These are phyloP conservation scores for Eulacestoma nigropectus DNA, from an alignment of 2,113 vertebrate species.

Conservation along the genomic window DNA sequence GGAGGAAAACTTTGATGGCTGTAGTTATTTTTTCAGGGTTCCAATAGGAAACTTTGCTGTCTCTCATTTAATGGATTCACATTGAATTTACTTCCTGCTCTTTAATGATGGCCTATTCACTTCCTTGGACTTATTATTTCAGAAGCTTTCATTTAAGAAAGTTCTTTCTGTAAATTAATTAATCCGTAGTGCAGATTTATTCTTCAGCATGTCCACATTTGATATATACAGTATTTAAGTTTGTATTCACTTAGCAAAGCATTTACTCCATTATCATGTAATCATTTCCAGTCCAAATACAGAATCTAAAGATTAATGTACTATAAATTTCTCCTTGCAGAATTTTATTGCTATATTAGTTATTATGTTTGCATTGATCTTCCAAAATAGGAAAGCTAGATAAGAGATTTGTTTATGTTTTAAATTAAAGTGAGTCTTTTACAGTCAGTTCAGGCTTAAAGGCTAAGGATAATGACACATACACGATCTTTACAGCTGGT, in stretches of 20 bases:
- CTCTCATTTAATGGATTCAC: background rate
- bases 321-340: slow-evolving; percentile 68
- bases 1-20: background rate
- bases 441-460: slow-evolving; percentile 1
- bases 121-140: slow-evolving; percentile 52
- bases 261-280: slow-evolving; percentile 71
- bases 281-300: slow-evolving; percentile 67
- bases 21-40: background rate
- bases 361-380: slow-evolving; percentile 62
- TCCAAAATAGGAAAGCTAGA: slow-evolving; percentile 55
- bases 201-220: slow-evolving; percentile 30
- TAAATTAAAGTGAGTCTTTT: slow-evolving; percentile 32
- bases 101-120: slow-evolving; percentile 4
- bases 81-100: background rate
- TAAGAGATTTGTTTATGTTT: slow-evolving; percentile 65
- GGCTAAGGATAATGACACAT: background rate
- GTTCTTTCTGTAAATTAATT: slow-evolving; percentile 59
- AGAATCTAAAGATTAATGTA: slow-evolving; percentile 61
- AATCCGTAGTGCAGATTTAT: slow-evolving; percentile 46
- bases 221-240: slow-evolving; percentile 68
- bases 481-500: background rate
- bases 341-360: slow-evolving; percentile 68
- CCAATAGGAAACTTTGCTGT: background rate
- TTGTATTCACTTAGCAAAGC: slow-evolving; percentile 70
- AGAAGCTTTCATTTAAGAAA: slow-evolving; percentile 59